Conservation (phyloP, 2,797 vertebrate species). For the Acipenser ruthenus region DNA sequence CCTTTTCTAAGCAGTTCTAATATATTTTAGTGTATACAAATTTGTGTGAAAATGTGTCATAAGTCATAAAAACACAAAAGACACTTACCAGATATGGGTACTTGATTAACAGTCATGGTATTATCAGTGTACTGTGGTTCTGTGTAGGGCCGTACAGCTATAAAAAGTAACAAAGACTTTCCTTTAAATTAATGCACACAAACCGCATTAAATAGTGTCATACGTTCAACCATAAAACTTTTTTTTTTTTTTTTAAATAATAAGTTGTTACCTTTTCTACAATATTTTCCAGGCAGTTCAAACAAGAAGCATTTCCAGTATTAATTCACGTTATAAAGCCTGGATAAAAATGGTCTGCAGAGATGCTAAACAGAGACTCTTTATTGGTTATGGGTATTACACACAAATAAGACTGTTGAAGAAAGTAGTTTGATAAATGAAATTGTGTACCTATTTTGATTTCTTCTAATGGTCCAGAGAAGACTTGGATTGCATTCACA, state of each 20-base stretch:
- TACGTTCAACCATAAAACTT: neutral
- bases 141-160: constrained; percentile 75
- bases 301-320: neutral
- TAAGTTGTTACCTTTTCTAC: no score
- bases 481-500: constrained; percentile 74
- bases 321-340: neutral
- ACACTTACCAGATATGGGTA: constrained; percentile 80
- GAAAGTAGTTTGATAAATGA: neutral
- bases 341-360: neutral
- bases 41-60: no score
- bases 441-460: constrained; percentile 73
- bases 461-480: constrained; percentile 76
- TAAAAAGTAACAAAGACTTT: neutral
- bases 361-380: no score
- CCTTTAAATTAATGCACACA: neutral
- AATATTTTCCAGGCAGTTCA: no score
- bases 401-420: neutral
- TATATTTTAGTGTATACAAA: no score
- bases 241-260: neutral
- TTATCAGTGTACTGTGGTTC: constrained; percentile 67
- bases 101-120: constrained; percentile 78
- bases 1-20: no score
- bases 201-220: neutral
- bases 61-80: no score
- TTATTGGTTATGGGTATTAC: no score